Evolutionary conservation across 2,888 invertebrate species (phyloP).

Genomic region (Aleiodes testaceus): DNA sequence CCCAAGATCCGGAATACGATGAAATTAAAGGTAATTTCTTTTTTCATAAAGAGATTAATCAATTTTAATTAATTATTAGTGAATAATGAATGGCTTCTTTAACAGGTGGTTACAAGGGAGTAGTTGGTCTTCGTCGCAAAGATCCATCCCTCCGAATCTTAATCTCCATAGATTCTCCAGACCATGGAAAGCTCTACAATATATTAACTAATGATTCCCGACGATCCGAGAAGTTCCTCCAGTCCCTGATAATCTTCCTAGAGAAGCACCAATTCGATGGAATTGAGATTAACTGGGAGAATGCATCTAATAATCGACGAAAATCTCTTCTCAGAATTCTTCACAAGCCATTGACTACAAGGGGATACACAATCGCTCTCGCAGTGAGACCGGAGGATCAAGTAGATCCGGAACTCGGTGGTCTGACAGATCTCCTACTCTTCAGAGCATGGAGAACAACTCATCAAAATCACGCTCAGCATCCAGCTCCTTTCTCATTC

Average conservation of each 20-base stretch:
- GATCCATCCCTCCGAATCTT: slow-evolving; percentile 81
- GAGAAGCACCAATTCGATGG: slow-evolving; percentile 85
- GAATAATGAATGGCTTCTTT: slow-evolving; percentile 26
- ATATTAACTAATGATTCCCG: slow-evolving; percentile 79
- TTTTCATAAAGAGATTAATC: neutral
- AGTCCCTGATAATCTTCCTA: slow-evolving; percentile 79
- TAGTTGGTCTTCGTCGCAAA: slow-evolving; percentile 79
- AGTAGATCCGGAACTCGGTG: slow-evolving; percentile 77
- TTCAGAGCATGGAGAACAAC: slow-evolving; percentile 78
- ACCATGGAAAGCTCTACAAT: slow-evolving; percentile 77
- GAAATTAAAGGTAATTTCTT: slow-evolving; percentile 78
- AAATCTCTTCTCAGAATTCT: slow-evolving; percentile 77
- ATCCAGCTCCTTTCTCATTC: slow-evolving; percentile 62
- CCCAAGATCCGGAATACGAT: slow-evolving; percentile 82
- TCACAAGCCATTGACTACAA: slow-evolving; percentile 76
- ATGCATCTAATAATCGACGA: slow-evolving; percentile 74
- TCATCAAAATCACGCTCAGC: slow-evolving; percentile 55
- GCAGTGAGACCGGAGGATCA: slow-evolving; percentile 79
- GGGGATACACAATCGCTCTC: slow-evolving; percentile 76
- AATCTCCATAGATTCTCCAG: slow-evolving; percentile 77
- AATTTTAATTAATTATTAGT: neutral
- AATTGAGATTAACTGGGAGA: slow-evolving; percentile 82
- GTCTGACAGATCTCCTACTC: slow-evolving; percentile 80
- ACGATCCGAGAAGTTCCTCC: slow-evolving; percentile 75
- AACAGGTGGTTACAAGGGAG: slow-evolving; percentile 82